Conservation (phyloP, 2,113 vertebrate genomes). For the Daphoenositta chrysoptera region DNA sequence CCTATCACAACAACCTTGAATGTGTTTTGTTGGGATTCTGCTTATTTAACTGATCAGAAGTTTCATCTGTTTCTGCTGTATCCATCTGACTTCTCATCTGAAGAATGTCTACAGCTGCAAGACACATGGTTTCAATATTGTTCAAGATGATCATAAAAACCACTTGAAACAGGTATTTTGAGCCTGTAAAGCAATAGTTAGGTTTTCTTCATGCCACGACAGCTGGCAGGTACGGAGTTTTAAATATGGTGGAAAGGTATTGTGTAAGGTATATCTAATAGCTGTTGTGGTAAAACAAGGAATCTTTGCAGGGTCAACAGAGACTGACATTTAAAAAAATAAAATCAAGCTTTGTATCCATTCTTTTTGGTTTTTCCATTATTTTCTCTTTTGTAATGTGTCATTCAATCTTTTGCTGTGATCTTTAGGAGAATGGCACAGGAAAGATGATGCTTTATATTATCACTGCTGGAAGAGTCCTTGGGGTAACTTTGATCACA, state of each 20-base stretch:
- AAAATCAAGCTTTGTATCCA: neutral
- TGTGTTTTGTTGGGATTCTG: neutral
- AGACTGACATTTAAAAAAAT: neutral
- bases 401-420: neutral
- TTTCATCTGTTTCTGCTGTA: neutral
- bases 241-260: neutral
- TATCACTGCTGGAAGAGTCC: neutral
- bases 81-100: neutral
- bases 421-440: neutral
- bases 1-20: neutral
- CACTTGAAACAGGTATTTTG: neutral
- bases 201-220: neutral
- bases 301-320: neutral
- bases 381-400: neutral
- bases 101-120: neutral
- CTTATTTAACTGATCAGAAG: neutral
- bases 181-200: neutral
- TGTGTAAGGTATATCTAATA: neutral
- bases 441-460: neutral
- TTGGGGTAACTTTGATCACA: neutral
- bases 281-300: neutral
- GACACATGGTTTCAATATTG: neutral
- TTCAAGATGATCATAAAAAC: neutral
- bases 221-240: neutral
- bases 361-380: neutral